phyloP scores from a whole-genome alignment of 2,888 invertebrate genomes.

The Sepioteuthis lessoniana region DNA sequence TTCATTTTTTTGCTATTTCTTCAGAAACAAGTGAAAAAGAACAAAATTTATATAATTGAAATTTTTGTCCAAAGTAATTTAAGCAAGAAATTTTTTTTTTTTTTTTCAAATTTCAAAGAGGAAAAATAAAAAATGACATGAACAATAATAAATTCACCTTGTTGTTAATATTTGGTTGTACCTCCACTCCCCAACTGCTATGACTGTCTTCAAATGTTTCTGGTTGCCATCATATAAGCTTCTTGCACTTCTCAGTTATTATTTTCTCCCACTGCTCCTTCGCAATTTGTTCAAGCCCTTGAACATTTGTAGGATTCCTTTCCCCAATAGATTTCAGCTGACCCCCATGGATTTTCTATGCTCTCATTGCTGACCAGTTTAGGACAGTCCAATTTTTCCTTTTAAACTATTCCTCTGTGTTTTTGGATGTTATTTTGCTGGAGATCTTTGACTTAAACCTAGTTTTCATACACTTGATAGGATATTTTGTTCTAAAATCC shows the following conservation, averaged over 20 bases:
- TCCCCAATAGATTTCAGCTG: not conserved
- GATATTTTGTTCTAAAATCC: not conserved
- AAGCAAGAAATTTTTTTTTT: not conserved
- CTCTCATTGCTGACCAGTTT: no score
- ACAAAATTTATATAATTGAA: no score
- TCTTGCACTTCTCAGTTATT: not conserved
- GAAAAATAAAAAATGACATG: not conserved
- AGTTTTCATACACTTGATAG: not conserved
- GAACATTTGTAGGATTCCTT: not conserved
- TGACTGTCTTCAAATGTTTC: fast-evolving
- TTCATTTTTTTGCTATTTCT: no score
- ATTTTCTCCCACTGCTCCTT: not conserved
- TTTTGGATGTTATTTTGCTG: not conserved
- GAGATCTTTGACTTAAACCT: not conserved
- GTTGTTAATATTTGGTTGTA: not conserved
- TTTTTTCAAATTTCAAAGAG: not conserved
- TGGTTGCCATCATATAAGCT: no score
- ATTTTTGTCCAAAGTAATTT: no score
- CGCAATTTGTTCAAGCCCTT: not conserved
- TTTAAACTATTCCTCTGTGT: not conserved
- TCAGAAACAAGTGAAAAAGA: no score
- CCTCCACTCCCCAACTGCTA: not conserved
- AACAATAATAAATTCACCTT: not conserved
- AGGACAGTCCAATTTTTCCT: not conserved
- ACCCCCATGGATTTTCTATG: no score